Base-by-base conservation (phyloP, 1,140 invertebrate species). In the Cyclina sinensis region DNA sequence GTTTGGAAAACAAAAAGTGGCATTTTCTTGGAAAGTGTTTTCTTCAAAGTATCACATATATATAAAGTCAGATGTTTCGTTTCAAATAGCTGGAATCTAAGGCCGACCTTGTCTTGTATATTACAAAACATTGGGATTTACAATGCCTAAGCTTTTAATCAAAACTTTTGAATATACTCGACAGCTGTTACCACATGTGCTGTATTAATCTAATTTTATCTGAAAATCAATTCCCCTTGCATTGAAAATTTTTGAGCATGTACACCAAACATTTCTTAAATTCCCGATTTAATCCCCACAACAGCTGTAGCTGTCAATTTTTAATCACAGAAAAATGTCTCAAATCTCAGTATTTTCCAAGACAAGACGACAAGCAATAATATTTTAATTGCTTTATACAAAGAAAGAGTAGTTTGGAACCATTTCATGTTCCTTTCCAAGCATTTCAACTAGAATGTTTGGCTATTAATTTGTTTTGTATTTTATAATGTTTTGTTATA, bases 121-220 rank as follows among this genome's bases (percentile, higher is more conserved):
- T 73, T 84, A 84, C 82, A 84, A 84, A 84, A 84, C 82, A 84
- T 54, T 84, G 68, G 46, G 65, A 48, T 74, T 73, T 84, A 84
- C 82, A 84, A 73, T 84, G 30, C 27, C 12, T 14, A 84, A 21
- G 39, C 39, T 84, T 73, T 84, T 70, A 74, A 70, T 68, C 59
- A 84, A 62, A 84, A 68, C 62, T 70, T 74, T 84, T 84, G 82
- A 84, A 84, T 84, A 73, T 57, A 70, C 24, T 32, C 21, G 16
- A 27, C 82, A 84, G 82, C 82, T 84, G 82, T 84, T 74, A 24
- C 32, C 62, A 18, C 82, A 84, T 84, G 65, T 84, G 82, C 35
- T 84, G 65, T 51, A 84, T 70, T 84, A 84, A 84, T 84, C 82
- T 84, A 54, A 84, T 74, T 84, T 84, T 84, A 84, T 84, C 82